Evolutionary conservation across 2,113 vertebrate genomes (phyloP).

Genomic region (Periophthalmus modestus): DNA sequence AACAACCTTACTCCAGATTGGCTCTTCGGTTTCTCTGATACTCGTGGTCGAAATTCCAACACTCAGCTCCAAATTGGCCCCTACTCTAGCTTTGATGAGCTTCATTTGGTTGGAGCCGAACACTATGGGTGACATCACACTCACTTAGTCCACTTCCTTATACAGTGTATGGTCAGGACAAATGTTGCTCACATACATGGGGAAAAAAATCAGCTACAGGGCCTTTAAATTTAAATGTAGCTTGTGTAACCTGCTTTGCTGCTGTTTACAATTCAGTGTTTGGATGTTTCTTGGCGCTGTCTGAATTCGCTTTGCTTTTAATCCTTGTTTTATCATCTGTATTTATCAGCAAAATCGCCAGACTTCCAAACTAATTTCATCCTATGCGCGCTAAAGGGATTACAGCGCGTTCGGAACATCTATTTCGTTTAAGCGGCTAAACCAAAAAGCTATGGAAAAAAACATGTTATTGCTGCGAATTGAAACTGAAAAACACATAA

Average conservation of each 20-base stretch:
- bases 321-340: conserved; percentile 31
- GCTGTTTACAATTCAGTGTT: background rate
- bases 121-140: no score
- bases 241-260: background rate
- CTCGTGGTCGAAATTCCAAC: no score
- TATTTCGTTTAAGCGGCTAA: conserved; percentile 59
- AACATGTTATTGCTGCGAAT: conserved; percentile 38
- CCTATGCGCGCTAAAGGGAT: conserved; percentile 33
- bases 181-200: no score
- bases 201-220: no score
- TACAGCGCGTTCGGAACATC: conserved; percentile 45
- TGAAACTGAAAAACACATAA: conserved; percentile 58
- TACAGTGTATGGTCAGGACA: no score
- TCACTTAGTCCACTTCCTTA: no score
- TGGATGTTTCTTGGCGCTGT: background rate
- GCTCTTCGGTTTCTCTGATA: no score
- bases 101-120: no score
- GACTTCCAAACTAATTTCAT: conserved; percentile 43
- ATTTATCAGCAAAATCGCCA: conserved; percentile 45
- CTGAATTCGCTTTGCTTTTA: conserved; percentile 12
- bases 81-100: no score
- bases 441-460: conserved; percentile 44
- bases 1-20: no score
- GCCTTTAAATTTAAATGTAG: conserved; percentile 1
- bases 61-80: no score